Percentiles rank a stretch among this genome's conserved stretches.
Evolutionary conservation across 2,113 vertebrate species (phyloP).

Genomic region (Junco hyemalis): DNA sequence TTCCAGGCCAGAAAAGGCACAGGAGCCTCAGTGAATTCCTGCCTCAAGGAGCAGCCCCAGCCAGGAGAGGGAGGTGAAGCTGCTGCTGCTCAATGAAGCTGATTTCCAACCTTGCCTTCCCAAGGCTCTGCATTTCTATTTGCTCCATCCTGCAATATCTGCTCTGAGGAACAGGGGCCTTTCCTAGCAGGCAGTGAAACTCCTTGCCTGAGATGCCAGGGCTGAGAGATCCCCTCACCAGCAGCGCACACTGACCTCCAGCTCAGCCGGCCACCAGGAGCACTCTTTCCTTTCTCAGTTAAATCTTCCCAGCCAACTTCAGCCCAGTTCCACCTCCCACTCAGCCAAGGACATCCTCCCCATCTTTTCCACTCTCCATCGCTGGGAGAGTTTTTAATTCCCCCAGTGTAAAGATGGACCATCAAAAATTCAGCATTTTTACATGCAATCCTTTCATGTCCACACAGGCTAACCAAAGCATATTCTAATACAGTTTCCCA

Average conservation of each 20-base stretch:
- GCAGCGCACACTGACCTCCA: neutral
- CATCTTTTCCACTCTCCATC: neutral
- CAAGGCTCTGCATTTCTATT: neutral
- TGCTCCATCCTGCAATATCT: neutral
- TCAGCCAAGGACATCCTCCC: neutral
- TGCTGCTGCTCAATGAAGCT: neutral
- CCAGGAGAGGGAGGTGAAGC: neutral
- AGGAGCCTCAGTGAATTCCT: rapidly evolving
- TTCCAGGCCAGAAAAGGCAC: neutral
- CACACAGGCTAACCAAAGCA: slow-evolving; percentile 11
- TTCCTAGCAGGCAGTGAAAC: neutral
- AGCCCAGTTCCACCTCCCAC: neutral
- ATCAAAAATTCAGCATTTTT: neutral
- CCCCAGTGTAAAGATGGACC: neutral
- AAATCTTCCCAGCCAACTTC: neutral
- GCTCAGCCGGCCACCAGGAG: neutral
- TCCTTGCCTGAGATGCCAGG: neutral
- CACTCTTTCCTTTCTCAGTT: neutral
- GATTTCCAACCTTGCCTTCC: neutral
- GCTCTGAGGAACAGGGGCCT: neutral
- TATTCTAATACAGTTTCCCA: slow-evolving; percentile 16
- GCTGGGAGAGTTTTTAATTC: rapidly evolving
- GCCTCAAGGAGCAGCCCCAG: rapidly evolving
- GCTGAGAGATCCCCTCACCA: neutral
- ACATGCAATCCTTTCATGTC: neutral